phyloP scores from a whole-genome alignment of 2,888 invertebrate genomes.

The Lasioglossum leucozonium region DNA sequence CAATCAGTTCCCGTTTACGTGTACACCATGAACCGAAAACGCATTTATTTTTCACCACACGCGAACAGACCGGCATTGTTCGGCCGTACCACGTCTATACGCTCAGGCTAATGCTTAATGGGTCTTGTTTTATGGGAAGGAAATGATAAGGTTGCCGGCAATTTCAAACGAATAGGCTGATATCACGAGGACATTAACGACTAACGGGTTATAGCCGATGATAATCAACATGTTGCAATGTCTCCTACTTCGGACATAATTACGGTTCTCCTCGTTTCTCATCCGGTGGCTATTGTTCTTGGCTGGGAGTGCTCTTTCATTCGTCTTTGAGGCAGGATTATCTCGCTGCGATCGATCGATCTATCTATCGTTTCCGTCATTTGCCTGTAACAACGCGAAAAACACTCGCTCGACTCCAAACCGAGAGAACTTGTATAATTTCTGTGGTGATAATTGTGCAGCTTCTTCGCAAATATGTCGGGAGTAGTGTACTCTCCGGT shows the following conservation, averaged over 20 bases:
- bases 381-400: neutral
- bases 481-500: slow-evolving; percentile 29
- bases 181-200: slow-evolving; percentile 13
- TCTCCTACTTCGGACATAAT: slow-evolving; percentile 37
- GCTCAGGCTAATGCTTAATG: neutral
- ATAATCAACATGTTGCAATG: slow-evolving; percentile 20
- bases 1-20: neutral
- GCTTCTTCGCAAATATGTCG: slow-evolving; percentile 16
- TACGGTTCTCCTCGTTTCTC: slow-evolving; percentile 26
- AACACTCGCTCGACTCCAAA: neutral
- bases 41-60: neutral
- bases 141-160: neutral
- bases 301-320: slow-evolving; percentile 10
- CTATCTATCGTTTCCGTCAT: neutral
- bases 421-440: neutral
- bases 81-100: neutral
- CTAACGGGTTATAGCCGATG: slow-evolving; percentile 13
- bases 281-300: slow-evolving; percentile 29
- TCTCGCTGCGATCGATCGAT: neutral
- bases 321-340: neutral
- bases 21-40: neutral
- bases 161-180: slow-evolving; percentile 13
- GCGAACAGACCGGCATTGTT: neutral
- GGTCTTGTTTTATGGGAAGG: neutral
- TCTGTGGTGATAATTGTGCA: neutral